A percentile compares a stretch with the other conserved stretches of the same genome.
Conservation (phyloP, 2,797 vertebrate genomes). For the Balearica regulorum region DNA sequence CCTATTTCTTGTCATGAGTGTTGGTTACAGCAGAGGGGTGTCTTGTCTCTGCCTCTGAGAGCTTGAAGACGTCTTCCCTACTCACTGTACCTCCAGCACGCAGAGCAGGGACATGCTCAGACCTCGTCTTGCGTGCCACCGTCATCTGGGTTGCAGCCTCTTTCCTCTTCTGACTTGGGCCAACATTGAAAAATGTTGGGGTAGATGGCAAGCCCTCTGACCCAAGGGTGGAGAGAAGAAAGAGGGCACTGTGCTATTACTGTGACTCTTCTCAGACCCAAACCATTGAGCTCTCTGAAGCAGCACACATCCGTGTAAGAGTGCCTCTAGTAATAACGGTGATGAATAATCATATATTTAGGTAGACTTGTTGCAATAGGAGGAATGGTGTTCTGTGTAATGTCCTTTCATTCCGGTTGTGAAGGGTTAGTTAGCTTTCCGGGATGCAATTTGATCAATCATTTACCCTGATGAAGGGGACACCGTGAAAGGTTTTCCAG, state of each 20-base stretch:
- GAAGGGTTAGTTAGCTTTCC: not conserved
- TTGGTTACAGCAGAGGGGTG: not conserved
- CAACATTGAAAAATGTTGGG: not conserved
- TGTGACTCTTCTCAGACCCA: not conserved
- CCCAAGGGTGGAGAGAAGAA: not conserved
- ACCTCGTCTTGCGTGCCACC: not conserved
- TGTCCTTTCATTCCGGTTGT: not conserved
- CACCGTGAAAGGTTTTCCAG: not conserved
- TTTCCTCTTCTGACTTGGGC: not conserved
- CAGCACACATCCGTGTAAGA: too few relatives aligned
- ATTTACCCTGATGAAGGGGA: not conserved
- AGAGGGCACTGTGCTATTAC: not conserved
- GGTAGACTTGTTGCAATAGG: not conserved
- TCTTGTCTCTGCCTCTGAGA: not conserved
- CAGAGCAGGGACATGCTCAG: not conserved
- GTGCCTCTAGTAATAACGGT: not conserved
- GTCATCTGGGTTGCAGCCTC: not conserved
- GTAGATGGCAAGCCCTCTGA: not conserved
- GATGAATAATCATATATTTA: slow-evolving; percentile 7
- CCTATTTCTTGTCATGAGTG: not conserved
- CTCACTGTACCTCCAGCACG: not conserved
- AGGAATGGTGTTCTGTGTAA: not conserved
- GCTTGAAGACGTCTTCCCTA: not conserved
- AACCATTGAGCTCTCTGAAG: not conserved
- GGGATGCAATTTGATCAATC: not conserved